Evolutionary conservation across 2,888 invertebrate species (phyloP).

Genomic region (Tuberolachnus salignus): DNA sequence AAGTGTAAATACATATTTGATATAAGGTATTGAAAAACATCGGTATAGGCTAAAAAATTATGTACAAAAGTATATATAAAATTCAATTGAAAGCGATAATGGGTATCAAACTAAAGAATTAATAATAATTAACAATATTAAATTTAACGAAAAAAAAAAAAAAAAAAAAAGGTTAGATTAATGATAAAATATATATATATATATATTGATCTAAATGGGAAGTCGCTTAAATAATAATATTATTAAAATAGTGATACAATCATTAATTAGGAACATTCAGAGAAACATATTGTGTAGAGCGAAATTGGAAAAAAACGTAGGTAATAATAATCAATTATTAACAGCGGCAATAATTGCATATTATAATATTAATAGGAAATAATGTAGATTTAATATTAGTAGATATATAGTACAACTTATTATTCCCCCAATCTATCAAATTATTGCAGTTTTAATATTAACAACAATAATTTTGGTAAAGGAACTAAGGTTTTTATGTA

Average conservation of each 20-base stretch:
- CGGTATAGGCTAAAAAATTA: constrained; percentile 3
- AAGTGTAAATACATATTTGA: constrained; percentile 7
- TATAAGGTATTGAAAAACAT: constrained; percentile 35
- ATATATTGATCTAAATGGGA: constrained; percentile 42
- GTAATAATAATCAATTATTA: constrained; percentile 31
- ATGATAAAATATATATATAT: constrained; percentile 3
- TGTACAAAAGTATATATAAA: constrained; percentile 32
- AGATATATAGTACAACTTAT: neutral
- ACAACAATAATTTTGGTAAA: constrained; percentile 29
- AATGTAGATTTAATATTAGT: constrained; percentile 11
- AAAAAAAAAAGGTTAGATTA: constrained; percentile 17
- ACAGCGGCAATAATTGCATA: constrained; percentile 13
- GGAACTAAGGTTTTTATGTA: constrained; percentile 35
- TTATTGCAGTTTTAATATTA: neutral
- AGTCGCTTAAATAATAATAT: constrained; percentile 24
- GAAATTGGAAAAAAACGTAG: constrained; percentile 15
- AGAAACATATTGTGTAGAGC: constrained; percentile 40
- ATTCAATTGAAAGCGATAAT: constrained; percentile 38
- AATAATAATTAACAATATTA: constrained; percentile 53
- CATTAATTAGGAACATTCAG: constrained; percentile 50
- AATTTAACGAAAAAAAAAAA: constrained; percentile 37
- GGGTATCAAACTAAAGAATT: constrained; percentile 38
- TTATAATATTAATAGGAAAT: constrained; percentile 37
- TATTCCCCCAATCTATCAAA: neutral
- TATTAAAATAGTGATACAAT: constrained; percentile 46